Percentiles rank a stretch among this genome's conserved stretches.
Evolutionary conservation across 2,113 vertebrate species (phyloP).

Genomic region (Ciconia boyciana): DNA sequence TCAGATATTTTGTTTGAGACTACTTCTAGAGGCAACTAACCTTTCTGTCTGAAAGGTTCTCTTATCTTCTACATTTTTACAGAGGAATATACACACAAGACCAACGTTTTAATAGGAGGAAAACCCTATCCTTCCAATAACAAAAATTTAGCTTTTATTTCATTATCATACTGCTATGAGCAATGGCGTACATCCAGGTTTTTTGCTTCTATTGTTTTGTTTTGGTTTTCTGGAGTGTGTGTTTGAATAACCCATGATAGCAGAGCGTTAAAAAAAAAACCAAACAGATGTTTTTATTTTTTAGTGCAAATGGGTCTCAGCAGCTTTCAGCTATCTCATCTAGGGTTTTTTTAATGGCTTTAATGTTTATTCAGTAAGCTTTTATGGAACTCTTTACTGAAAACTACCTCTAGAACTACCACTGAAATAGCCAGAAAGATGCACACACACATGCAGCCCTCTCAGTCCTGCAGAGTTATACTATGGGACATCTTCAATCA

Average conservation of each 20-base stretch:
- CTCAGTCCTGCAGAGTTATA: background rate
- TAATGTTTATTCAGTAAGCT: background rate
- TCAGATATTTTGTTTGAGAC: background rate
- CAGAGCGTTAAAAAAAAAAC: background rate
- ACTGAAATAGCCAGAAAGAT: background rate
- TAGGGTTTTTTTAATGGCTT: background rate
- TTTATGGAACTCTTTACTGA: background rate
- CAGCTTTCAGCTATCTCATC: background rate
- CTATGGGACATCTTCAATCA: background rate
- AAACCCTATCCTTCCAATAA: background rate
- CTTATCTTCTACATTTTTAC: background rate
- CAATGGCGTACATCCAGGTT: background rate
- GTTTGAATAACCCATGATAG: background rate
- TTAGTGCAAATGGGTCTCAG: background rate
- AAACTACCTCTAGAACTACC: background rate
- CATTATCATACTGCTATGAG: background rate
- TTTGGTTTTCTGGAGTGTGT: background rate
- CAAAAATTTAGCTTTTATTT: background rate
- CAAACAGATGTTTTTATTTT: background rate
- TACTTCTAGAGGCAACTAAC: background rate
- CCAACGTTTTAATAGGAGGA: background rate
- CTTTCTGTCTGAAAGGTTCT: background rate
- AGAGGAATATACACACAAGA: background rate
- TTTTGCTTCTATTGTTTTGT: background rate
- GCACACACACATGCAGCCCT: accelerated